Conservation (phyloP, 2,888 invertebrate species). For the Zaprionus lineosus region DNA sequence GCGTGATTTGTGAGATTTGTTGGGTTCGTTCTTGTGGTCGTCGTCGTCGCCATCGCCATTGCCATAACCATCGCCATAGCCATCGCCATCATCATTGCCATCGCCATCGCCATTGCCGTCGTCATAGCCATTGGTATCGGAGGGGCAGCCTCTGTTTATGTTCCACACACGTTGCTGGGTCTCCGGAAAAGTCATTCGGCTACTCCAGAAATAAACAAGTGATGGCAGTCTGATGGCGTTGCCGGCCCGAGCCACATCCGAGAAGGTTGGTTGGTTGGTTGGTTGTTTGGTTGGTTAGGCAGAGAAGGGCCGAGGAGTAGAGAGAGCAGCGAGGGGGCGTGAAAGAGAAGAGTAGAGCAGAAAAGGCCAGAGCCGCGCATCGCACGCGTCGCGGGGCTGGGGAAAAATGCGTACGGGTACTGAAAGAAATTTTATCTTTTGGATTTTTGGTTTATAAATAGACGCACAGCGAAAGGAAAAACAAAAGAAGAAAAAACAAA, state of each 20-base stretch:
- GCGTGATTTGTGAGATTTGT: slow-evolving; percentile 41
- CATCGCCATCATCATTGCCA: no score
- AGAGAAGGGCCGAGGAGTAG: no score
- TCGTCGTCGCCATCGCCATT: no score
- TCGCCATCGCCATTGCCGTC: no score
- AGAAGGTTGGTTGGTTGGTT: no score
- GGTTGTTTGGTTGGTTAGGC: no score
- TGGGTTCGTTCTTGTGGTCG: slow-evolving; percentile 13
- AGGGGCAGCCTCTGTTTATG: slow-evolving; percentile 55
- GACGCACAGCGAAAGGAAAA: slow-evolving; percentile 28
- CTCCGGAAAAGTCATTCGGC: slow-evolving; percentile 73
- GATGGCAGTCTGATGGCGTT: slow-evolving; percentile 35
- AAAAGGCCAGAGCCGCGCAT: no score
- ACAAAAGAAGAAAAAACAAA: neutral
- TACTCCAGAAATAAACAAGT: slow-evolving; percentile 74
- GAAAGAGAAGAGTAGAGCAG: slow-evolving; percentile 20
- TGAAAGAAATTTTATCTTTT: slow-evolving; percentile 55
- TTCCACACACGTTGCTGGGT: slow-evolving; percentile 66
- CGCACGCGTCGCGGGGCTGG: no score
- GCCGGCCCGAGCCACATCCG: slow-evolving; percentile 19
- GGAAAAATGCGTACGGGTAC: no score
- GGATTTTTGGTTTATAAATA: slow-evolving; percentile 65
- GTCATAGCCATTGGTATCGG: no score
- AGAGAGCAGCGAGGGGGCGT: no score
- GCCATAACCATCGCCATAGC: no score